Conservation (phyloP, 2,888 invertebrate genomes). For the Nemurella pictetii region DNA sequence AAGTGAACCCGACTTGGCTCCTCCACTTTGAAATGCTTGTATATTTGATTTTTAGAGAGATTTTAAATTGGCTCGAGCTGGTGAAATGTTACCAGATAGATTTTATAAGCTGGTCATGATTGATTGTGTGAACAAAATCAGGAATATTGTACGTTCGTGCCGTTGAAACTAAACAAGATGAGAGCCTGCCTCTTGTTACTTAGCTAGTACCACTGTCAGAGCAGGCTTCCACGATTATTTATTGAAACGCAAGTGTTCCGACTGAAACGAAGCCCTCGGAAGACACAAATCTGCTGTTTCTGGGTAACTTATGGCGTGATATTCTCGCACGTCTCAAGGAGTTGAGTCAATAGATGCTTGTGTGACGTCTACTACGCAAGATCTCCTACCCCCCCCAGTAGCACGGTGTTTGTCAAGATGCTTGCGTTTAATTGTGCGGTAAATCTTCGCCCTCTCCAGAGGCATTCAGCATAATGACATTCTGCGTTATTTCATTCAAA, state of each 20-base stretch:
- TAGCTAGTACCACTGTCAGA: not conserved
- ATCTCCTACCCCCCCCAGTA: not conserved
- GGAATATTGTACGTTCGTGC: too few species aligned
- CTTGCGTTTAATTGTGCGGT: constrained; percentile 24
- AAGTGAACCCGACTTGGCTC: not conserved
- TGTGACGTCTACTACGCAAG: not conserved
- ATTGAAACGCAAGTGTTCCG: not conserved
- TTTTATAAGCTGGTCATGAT: too few species aligned
- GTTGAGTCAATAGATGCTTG: not conserved
- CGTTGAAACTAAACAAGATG: too few species aligned
- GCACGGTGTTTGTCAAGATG: not conserved
- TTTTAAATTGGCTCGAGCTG: too few species aligned
- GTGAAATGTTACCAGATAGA: too few species aligned
- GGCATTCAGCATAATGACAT: constrained; percentile 21
- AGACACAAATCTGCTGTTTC: not conserved
- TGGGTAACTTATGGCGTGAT: not conserved
- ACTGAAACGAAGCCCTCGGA: not conserved
- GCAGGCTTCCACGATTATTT: not conserved
- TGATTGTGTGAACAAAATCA: too few species aligned
- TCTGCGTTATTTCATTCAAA: constrained; percentile 15
- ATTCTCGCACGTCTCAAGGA: not conserved
- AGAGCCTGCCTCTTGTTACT: not conserved
- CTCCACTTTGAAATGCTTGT: too few species aligned
- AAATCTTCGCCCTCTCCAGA: constrained; percentile 12
- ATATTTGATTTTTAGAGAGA: too few species aligned